phyloP scores from a whole-genome alignment of 2,113 vertebrate species.

The Otis tarda region DNA sequence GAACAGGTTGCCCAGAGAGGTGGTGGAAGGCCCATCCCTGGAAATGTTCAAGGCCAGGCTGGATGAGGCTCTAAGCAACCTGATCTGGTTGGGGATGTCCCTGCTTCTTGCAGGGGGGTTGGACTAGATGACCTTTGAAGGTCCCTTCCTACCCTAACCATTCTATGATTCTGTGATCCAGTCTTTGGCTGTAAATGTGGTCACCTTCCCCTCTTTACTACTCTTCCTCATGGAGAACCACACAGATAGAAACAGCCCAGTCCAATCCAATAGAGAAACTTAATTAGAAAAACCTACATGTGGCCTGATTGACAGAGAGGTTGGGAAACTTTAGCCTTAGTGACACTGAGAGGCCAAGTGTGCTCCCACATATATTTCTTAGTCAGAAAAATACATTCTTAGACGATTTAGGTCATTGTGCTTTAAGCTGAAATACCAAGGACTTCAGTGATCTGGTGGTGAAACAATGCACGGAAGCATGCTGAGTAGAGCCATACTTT shows the following conservation, averaged over 20 bases:
- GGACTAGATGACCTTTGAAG: too few species aligned
- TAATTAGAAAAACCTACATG: not conserved
- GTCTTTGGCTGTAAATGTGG: not conserved
- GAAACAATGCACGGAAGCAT: not conserved
- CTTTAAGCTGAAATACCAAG: slow-evolving; percentile 43
- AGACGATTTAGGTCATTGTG: slow-evolving; percentile 51
- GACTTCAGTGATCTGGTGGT: not conserved
- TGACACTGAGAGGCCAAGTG: slow-evolving; percentile 1
- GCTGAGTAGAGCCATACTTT: not conserved
- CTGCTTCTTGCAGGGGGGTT: too few species aligned
- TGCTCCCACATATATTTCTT: not conserved
- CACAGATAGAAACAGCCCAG: not conserved
- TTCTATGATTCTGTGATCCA: too few species aligned
- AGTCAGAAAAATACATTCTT: slow-evolving; percentile 57
- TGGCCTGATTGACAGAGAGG: not conserved
- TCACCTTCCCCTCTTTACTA: not conserved
- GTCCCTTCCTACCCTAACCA: too few species aligned
- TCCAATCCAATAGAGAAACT: not conserved
- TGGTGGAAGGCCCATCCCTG: too few species aligned
- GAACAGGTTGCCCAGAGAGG: too few species aligned
- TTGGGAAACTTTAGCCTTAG: slow-evolving; percentile 2
- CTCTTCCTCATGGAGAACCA: not conserved
- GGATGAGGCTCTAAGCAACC: too few species aligned
- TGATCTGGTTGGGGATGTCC: too few species aligned
- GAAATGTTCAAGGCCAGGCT: too few species aligned